Evolutionary conservation across 2,113 vertebrate genomes (phyloP).

Genomic region (Tretioscincus oriximinensis): DNA sequence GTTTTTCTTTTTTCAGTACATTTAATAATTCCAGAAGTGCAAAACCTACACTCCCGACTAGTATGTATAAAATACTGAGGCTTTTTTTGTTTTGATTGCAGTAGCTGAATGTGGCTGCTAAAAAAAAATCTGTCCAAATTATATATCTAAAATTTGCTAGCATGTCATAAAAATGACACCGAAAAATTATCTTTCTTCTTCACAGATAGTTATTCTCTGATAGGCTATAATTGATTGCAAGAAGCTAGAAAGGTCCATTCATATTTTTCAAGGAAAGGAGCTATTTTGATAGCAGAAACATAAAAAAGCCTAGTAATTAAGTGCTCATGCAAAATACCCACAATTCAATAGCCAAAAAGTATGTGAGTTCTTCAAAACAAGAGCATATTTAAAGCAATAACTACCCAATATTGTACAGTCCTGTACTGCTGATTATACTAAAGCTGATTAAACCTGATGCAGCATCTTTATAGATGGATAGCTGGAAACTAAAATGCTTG

Average conservation of each 20-base stretch:
- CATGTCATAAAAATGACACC: background rate
- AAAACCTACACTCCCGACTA: background rate
- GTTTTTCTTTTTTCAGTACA: background rate
- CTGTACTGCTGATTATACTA: conserved; percentile 44
- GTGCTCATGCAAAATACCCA: background rate
- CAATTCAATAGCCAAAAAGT: background rate
- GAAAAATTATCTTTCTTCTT: background rate
- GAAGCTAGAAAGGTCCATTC: background rate
- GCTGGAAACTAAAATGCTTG: conserved; percentile 40
- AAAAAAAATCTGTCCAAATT: background rate
- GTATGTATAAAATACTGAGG: conserved; percentile 16
- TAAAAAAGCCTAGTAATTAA: background rate
- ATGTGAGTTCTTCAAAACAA: conserved; percentile 3
- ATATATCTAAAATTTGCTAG: background rate
- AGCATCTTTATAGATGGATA: conserved; percentile 39
- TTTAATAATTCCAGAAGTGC: background rate
- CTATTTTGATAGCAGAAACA: background rate
- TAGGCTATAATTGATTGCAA: background rate
- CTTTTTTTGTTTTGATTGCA: background rate
- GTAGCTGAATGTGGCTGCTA: background rate
- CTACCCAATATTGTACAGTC: background rate
- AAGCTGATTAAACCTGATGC: conserved; percentile 15
- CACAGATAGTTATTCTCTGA: background rate
- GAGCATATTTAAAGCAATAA: background rate
- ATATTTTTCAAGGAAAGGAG: background rate